A percentile compares a stretch with the other conserved stretches of the same genome.
These are phyloP conservation scores for Trichacis sp. DNA, from an alignment of 2,888 invertebrate species.

Conservation along the genomic window DNA sequence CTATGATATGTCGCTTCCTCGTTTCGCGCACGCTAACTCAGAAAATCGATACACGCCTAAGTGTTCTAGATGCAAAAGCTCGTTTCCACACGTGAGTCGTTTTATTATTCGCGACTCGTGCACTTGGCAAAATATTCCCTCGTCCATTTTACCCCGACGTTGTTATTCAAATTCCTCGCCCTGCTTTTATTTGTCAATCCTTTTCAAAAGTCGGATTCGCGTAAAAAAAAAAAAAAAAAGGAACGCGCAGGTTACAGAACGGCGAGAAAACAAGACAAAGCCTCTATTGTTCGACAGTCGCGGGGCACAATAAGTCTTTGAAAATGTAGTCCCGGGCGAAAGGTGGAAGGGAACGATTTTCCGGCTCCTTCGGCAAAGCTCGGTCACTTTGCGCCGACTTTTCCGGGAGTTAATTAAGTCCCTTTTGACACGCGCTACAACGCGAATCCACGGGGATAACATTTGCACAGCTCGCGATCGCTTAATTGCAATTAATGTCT, in stretches of 20 bases:
- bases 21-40: constrained; percentile 21
- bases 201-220: no score
- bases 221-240: no score
- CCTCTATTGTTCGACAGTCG: no score
- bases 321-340: no score
- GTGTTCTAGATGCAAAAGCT: background rate
- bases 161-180: no score
- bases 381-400: background rate
- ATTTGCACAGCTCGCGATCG: constrained; percentile 17
- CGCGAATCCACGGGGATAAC: constrained; percentile 7
- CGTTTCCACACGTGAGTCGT: background rate
- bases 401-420: constrained; percentile 27
- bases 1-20: constrained; percentile 24
- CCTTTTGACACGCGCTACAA: constrained; percentile 21
- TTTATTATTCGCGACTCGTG: background rate
- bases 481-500: constrained; percentile 33
- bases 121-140: background rate
- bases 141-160: background rate
- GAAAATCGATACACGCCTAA: constrained; percentile 15
- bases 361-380: constrained; percentile 25
- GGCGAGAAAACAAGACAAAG: no score
- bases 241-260: no score
- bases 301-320: no score
- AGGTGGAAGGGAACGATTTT: constrained; percentile 10
- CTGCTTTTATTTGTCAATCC: no score